Evolutionary conservation across 2,113 vertebrate genomes (phyloP).

Genomic region (Lagopus leucura): DNA sequence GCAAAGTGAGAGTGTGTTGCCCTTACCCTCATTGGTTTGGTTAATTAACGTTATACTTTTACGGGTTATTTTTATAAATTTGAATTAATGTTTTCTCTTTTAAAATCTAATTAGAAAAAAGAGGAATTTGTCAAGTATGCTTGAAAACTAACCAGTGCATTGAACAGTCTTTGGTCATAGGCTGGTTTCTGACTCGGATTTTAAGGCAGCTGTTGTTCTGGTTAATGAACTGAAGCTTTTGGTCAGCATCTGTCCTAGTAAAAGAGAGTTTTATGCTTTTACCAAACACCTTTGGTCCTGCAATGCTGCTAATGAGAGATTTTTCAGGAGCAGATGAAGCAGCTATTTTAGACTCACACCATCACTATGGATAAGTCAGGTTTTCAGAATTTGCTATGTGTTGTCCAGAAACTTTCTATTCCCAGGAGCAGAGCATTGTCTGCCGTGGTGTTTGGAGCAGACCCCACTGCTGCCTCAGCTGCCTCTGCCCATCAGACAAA

Average conservation of each 20-base stretch:
- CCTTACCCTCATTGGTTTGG: not conserved
- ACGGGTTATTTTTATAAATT: not conserved
- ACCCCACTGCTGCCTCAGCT: not conserved
- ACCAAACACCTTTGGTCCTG: rapidly evolving
- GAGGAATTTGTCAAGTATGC: not conserved
- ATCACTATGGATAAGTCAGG: not conserved
- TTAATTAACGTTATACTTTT: not conserved
- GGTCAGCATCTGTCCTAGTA: not conserved
- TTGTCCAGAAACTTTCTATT: not conserved
- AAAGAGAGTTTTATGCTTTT: not conserved
- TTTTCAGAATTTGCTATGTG: not conserved
- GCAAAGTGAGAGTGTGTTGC: not conserved
- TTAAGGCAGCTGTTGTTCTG: not conserved
- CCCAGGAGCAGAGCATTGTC: not conserved
- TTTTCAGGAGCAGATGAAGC: not conserved
- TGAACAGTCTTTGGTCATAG: not conserved
- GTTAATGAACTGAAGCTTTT: not conserved
- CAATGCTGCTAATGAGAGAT: not conserved
- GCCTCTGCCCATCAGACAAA: not conserved
- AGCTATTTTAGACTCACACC: not conserved
- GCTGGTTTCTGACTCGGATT: not conserved
- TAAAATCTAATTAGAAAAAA: not conserved
- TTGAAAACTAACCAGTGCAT: not conserved
- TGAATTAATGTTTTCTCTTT: not conserved
- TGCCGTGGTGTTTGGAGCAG: not conserved